Percentiles rank a stretch among this genome's conserved stretches.
phyloP scores from a whole-genome alignment of 2,888 invertebrate genomes.

The Chrysotoxum bicinctum region DNA sequence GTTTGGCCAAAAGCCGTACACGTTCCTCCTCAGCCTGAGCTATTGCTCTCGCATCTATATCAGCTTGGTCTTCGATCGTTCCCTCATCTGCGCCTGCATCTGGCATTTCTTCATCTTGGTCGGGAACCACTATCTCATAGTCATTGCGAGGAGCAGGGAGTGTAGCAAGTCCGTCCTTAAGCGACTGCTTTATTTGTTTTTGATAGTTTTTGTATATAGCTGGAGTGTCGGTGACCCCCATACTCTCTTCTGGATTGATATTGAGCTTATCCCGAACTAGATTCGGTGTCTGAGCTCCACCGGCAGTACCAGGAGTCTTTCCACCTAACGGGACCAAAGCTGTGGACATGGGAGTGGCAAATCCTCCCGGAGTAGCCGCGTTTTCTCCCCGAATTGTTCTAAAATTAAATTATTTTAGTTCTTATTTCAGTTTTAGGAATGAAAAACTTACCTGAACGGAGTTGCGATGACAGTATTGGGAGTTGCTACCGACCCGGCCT shows the following conservation, averaged over 20 bases:
- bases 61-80: slow-evolving; percentile 91
- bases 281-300: slow-evolving; percentile 84
- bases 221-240: slow-evolving; percentile 88
- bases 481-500: slow-evolving; percentile 87
- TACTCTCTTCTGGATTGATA: slow-evolving; percentile 94
- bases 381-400: slow-evolving; percentile 87
- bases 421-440: slow-evolving; percentile 68
- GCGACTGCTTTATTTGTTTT: slow-evolving; percentile 88
- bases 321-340: slow-evolving; percentile 81
- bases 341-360: slow-evolving; percentile 83
- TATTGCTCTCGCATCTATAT: slow-evolving; percentile 87
- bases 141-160: slow-evolving; percentile 97
- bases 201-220: slow-evolving; percentile 86
- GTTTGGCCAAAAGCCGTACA: slow-evolving; percentile 84
- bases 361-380: slow-evolving; percentile 85
- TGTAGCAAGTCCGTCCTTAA: slow-evolving; percentile 89
- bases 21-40: slow-evolving; percentile 88
- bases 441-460: slow-evolving; percentile 86
- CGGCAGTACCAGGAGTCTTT: slow-evolving; percentile 75
- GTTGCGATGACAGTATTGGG: slow-evolving; percentile 96
- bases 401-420: neutral
- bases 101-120: slow-evolving; percentile 85
- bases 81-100: slow-evolving; percentile 81
- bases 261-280: slow-evolving; percentile 95
- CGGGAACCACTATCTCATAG: slow-evolving; percentile 98